Evolutionary conservation across 1,140 invertebrate species (phyloP).

Genomic region (Drosophila bipectinata): DNA sequence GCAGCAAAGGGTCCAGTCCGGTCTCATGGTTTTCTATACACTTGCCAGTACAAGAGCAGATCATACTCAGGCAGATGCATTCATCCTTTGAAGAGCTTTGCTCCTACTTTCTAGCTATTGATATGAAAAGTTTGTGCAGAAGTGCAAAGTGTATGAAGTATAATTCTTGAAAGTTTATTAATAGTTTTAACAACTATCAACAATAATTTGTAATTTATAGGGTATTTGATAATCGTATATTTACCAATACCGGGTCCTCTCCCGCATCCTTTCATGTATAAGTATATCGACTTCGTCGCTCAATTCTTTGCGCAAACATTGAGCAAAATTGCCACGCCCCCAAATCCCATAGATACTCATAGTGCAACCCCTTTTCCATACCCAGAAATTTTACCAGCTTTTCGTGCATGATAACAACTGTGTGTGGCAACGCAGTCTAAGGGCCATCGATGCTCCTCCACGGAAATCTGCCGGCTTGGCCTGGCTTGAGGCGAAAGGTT

Average conservation of each 20-base stretch:
- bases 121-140: neutral
- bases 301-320: slow-evolving; percentile 79
- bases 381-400: slow-evolving; percentile 61
- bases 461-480: slow-evolving; percentile 25
- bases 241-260: neutral
- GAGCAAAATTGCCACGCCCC: slow-evolving; percentile 39
- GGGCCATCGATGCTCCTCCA: slow-evolving; percentile 61
- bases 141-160: neutral
- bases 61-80: slow-evolving; percentile 68
- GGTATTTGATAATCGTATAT: slow-evolving; percentile 1
- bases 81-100: slow-evolving; percentile 50
- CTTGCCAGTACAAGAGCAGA: slow-evolving; percentile 33
- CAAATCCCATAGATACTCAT: slow-evolving; percentile 4
- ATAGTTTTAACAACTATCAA: neutral
- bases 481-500: slow-evolving; percentile 67
- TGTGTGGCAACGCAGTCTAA: slow-evolving; percentile 60
- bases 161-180: neutral
- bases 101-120: neutral
- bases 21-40: slow-evolving; percentile 20
- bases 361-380: neutral
- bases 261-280: slow-evolving; percentile 29
- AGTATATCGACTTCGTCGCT: slow-evolving; percentile 22
- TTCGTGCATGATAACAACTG: slow-evolving; percentile 80
- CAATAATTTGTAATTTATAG: slow-evolving; percentile 6
- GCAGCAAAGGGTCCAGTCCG: slow-evolving; percentile 2